phyloP scores from a whole-genome alignment of 2,113 vertebrate genomes.

The Ceyx margarethae region DNA sequence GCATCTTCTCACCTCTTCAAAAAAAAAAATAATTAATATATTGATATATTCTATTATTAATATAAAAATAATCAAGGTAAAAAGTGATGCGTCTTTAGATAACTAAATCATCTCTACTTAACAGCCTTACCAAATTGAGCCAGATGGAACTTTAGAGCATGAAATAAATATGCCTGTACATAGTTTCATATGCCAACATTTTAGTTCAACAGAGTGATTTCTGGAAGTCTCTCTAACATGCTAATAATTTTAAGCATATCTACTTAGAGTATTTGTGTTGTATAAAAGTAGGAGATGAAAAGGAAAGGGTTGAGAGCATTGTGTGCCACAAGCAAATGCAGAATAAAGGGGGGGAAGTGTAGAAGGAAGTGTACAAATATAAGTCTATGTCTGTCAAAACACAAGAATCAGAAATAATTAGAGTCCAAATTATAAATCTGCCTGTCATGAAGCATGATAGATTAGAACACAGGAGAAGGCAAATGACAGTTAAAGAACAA shows the following conservation, averaged over 20 bases:
- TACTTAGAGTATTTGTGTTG: not conserved
- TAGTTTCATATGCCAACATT: not conserved
- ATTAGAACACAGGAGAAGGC: constrained; percentile 62
- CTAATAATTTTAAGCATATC: not conserved
- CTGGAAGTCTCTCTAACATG: not conserved
- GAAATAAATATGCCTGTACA: not conserved
- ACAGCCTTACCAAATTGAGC: not conserved
- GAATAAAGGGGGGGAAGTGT: constrained; percentile 45
- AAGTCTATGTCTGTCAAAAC: constrained; percentile 65
- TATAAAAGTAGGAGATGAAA: not conserved
- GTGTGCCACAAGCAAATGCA: constrained; percentile 24
- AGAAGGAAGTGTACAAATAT: constrained; percentile 57
- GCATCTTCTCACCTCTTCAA: not conserved
- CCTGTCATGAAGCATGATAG: constrained; percentile 63
- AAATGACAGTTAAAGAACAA: constrained; percentile 61
- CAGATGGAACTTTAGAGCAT: not conserved
- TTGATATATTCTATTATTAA: not conserved
- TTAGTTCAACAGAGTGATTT: not conserved
- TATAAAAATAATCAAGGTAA: not conserved
- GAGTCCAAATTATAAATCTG: constrained; percentile 69
- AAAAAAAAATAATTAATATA: not conserved
- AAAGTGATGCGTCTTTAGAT: not conserved
- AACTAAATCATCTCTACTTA: not conserved
- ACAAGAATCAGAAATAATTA: constrained; percentile 66
- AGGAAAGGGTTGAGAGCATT: constrained; percentile 35